Evolutionary conservation across 2,888 invertebrate genomes (phyloP).

Genomic region (Dinocampus coccinellae): DNA sequence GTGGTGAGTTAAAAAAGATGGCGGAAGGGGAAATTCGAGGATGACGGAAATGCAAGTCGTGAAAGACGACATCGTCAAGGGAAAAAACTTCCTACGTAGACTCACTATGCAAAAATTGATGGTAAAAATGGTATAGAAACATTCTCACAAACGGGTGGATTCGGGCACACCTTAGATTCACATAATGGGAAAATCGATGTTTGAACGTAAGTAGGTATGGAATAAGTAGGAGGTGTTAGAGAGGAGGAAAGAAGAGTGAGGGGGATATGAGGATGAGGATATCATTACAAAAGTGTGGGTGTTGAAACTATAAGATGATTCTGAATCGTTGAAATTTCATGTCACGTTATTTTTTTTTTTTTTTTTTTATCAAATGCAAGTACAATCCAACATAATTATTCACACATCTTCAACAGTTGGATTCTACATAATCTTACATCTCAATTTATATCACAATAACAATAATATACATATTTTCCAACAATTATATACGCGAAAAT

Average conservation of each 20-base stretch:
- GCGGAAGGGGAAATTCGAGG: slow-evolving; percentile 15
- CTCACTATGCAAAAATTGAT: slow-evolving; percentile 25
- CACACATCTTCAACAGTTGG: too few species aligned
- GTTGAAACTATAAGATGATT: too few species aligned
- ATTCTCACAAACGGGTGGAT: slow-evolving; percentile 9
- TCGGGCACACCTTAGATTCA: slow-evolving; percentile 55
- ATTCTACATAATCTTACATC: too few species aligned
- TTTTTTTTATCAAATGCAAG: too few species aligned
- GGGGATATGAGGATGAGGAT: too few species aligned
- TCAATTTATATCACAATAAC: too few species aligned
- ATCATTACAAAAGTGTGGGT: too few species aligned
- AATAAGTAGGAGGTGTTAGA: slow-evolving; percentile 23
- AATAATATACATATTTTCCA: too few species aligned
- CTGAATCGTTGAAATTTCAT: slow-evolving; percentile 41
- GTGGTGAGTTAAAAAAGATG: slow-evolving; percentile 2
- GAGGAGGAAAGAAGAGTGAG: slow-evolving; percentile 30
- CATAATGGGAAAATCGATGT: slow-evolving; percentile 63
- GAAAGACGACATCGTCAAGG: slow-evolving; percentile 28
- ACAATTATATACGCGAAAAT: too few species aligned
- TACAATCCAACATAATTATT: too few species aligned
- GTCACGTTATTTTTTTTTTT: slow-evolving; percentile 36
- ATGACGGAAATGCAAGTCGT: slow-evolving; percentile 46
- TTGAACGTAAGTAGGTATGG: slow-evolving; percentile 44
- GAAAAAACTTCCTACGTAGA: slow-evolving; percentile 12
- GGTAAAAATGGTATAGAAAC: slow-evolving; percentile 12